Evolutionary conservation across 1,140 invertebrate genomes (phyloP).

Genomic region (Cheumatopsyche charites): DNA sequence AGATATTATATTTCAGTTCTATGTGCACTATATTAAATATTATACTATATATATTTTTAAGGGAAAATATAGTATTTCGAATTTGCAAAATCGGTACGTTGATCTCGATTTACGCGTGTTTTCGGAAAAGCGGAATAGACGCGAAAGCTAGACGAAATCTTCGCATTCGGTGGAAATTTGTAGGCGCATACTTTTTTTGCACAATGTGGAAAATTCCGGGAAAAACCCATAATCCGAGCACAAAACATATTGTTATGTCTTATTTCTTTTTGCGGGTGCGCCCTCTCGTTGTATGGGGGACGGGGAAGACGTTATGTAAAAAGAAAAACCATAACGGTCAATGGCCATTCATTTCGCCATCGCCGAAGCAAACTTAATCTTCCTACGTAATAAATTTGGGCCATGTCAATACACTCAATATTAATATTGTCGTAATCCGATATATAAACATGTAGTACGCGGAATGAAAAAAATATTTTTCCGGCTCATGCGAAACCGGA

Average conservation of each 20-base stretch:
- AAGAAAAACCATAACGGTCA: conserved; percentile 2
- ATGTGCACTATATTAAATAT: too few species aligned
- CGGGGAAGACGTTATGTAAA: neutral
- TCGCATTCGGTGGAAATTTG: too few species aligned
- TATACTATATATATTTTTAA: too few species aligned
- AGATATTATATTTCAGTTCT: too few species aligned
- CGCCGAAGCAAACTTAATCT: neutral
- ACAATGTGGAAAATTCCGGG: neutral
- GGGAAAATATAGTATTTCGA: too few species aligned
- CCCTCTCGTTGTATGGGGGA: neutral
- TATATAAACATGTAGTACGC: neutral
- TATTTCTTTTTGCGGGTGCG: conserved; percentile 1
- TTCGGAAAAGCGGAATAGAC: too few species aligned
- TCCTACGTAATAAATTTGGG: conserved; percentile 13
- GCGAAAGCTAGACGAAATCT: too few species aligned
- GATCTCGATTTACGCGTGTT: too few species aligned
- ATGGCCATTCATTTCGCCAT: conserved; percentile 22
- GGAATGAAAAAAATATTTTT: neutral
- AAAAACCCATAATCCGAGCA: conserved; percentile 15
- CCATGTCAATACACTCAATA: neutral
- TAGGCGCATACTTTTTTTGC: too few species aligned
- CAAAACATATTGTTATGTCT: conserved; percentile 24
- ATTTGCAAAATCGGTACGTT: too few species aligned
- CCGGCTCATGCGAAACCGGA: neutral
- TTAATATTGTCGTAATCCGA: conserved; percentile 7